These are phyloP conservation scores for Sialia sialis DNA, from an alignment of 2,113 vertebrate genomes.

Conservation along the genomic window DNA sequence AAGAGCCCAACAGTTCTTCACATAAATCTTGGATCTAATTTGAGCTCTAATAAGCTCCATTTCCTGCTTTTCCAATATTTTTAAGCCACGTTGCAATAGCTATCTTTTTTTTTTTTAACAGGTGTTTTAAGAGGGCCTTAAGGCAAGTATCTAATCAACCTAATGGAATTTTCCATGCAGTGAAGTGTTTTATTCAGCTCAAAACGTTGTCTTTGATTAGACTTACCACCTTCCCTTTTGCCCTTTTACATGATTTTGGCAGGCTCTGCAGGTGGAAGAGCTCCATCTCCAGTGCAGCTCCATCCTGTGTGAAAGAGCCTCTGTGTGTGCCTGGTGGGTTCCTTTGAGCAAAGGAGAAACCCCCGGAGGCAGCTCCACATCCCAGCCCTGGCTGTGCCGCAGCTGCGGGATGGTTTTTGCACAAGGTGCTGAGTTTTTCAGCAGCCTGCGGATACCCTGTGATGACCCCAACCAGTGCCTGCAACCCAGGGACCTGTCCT, in stretches of 20 bases:
- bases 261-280: conserved; percentile 38
- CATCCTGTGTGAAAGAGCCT: background rate
- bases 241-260: conserved; percentile 33
- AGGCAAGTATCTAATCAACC: conserved; percentile 62
- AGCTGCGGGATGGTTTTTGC: background rate
- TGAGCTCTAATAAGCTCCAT: conserved; percentile 65
- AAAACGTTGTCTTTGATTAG: conserved; percentile 55
- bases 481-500: accelerated
- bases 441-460: background rate
- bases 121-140: conserved; percentile 58
- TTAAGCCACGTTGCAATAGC: conserved; percentile 13
- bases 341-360: background rate
- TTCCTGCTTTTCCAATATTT: conserved; percentile 64
- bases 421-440: background rate
- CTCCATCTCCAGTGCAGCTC: background rate
- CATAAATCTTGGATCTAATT: conserved; percentile 64
- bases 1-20: conserved; percentile 56
- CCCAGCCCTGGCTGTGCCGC: background rate
- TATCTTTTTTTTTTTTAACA: conserved; percentile 43
- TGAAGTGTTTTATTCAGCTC: conserved; percentile 55
- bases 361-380: accelerated
- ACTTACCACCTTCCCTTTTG: conserved; percentile 49
- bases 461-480: accelerated
- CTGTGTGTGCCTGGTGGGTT: background rate
- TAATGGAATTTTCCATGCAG: conserved; percentile 63